These are phyloP conservation scores for Tetramorium alpestre DNA, from an alignment of 1,140 invertebrate species.

Conservation along the genomic window DNA sequence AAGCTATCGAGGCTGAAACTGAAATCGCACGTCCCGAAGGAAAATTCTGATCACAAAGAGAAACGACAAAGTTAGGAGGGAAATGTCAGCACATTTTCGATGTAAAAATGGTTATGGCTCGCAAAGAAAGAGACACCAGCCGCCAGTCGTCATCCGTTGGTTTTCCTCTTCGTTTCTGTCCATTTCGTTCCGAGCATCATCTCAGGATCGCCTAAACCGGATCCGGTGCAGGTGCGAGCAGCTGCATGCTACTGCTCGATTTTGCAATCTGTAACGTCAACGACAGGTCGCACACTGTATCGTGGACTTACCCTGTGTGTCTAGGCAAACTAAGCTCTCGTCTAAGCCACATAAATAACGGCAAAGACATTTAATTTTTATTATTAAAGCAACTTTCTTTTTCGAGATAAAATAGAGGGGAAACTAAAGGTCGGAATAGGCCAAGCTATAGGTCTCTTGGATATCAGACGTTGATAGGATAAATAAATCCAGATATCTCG, in stretches of 20 bases:
- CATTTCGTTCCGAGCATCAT: not conserved
- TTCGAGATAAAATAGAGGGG: not conserved
- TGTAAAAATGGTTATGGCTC: conserved; percentile 69
- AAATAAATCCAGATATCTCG: conserved; percentile 32
- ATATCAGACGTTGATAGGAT: not conserved
- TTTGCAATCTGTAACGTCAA: conserved; percentile 83
- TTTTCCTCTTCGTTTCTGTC: conserved; percentile 30
- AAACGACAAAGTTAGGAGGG: conserved; percentile 23
- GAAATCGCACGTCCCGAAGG: conserved; percentile 24
- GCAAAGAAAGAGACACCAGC: conserved; percentile 21
- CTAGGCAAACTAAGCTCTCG: not conserved
- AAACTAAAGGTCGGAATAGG: not conserved
- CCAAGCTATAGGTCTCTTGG: not conserved
- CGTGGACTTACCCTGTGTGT: not conserved
- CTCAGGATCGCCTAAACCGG: conserved; percentile 80
- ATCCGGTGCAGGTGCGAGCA: conserved; percentile 85
- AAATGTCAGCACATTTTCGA: conserved; percentile 44
- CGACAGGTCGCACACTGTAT: conserved; percentile 8
- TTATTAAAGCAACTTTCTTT: not conserved
- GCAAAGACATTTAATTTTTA: not conserved
- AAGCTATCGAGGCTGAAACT: conserved; percentile 32
- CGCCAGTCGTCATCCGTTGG: not conserved
- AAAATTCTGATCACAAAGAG: not conserved
- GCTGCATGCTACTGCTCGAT: conserved; percentile 86
- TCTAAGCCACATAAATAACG: not conserved